Percentiles rank a stretch among this genome's conserved stretches.
Evolutionary conservation across 2,888 invertebrate species (phyloP).

Genomic region (Lottia scabra): DNA sequence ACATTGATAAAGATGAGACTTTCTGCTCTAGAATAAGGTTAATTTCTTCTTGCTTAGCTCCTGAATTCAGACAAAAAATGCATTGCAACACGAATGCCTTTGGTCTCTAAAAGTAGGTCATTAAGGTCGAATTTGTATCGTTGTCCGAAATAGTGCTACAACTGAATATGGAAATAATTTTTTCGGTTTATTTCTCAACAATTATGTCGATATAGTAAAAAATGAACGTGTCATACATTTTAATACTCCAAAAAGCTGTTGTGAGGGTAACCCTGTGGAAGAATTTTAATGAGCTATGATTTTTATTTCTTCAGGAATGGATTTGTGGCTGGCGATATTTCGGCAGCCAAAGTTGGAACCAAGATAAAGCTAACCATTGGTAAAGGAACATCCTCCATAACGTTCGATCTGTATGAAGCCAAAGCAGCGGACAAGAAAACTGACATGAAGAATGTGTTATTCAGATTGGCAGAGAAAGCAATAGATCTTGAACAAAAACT

Average conservation of each 20-base stretch:
- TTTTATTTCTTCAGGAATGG: conserved; percentile 47
- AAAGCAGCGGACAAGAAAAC: conserved; percentile 59
- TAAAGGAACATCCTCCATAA: conserved; percentile 44
- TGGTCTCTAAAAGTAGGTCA: too few relatives aligned
- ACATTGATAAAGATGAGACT: conserved; percentile 44
- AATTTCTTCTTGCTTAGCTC: background rate
- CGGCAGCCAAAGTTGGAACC: conserved; percentile 48
- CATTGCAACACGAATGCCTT: too few relatives aligned
- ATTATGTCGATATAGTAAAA: too few relatives aligned
- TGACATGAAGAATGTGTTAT: conserved; percentile 56
- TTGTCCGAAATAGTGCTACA: too few relatives aligned
- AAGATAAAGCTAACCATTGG: conserved; percentile 56
- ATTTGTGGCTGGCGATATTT: conserved; percentile 51
- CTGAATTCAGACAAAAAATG: background rate
- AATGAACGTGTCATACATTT: too few relatives aligned
- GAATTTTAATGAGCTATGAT: background rate
- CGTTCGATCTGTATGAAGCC: conserved; percentile 59
- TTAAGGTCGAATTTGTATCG: too few relatives aligned
- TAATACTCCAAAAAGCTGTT: too few relatives aligned
- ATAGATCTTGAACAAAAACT: conserved; percentile 47
- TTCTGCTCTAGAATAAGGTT: conserved; percentile 55
- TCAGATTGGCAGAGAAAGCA: conserved; percentile 52
- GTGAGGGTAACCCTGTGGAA: too few relatives aligned
- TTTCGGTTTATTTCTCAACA: too few relatives aligned
- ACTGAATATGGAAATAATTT: too few relatives aligned